Evolutionary conservation across 1,140 invertebrate species (phyloP).

Genomic region (Hypothenemus hampei): DNA sequence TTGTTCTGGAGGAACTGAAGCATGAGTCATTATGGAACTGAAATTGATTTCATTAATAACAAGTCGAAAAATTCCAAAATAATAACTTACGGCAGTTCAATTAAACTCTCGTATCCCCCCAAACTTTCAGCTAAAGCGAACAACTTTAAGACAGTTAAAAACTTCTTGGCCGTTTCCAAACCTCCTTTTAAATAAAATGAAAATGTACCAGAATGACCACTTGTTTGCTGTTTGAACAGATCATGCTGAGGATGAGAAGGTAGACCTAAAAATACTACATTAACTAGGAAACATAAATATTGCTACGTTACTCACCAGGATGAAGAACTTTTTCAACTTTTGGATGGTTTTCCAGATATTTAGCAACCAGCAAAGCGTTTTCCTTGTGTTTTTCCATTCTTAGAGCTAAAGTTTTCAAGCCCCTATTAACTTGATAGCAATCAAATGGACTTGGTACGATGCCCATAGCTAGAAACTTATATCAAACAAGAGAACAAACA

Average conservation of each 20-base stretch:
- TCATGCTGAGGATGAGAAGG: slow-evolving; percentile 90
- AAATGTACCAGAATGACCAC: slow-evolving; percentile 90
- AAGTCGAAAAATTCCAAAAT: background rate
- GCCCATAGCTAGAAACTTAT: slow-evolving; percentile 69
- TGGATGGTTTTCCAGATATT: slow-evolving; percentile 73
- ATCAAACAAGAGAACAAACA: background rate
- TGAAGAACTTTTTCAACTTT: slow-evolving; percentile 78
- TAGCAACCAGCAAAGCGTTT: slow-evolving; percentile 72
- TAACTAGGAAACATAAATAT: background rate
- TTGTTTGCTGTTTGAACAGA: slow-evolving; percentile 75
- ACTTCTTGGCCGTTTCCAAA: slow-evolving; percentile 67
- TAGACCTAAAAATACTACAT: slow-evolving; percentile 54
- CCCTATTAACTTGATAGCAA: slow-evolving; percentile 88
- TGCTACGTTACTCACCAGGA: slow-evolving; percentile 56
- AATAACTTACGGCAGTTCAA: slow-evolving; percentile 72
- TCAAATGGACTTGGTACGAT: slow-evolving; percentile 95
- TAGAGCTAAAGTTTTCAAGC: slow-evolving; percentile 88
- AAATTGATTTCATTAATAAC: slow-evolving; percentile 20
- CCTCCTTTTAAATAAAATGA: slow-evolving; percentile 77
- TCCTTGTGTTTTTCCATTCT: slow-evolving; percentile 87
- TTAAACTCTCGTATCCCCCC: slow-evolving; percentile 92
- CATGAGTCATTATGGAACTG: slow-evolving; percentile 74
- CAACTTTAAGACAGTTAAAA: slow-evolving; percentile 73
- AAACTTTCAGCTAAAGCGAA: slow-evolving; percentile 93
- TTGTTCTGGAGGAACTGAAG: slow-evolving; percentile 70